A percentile compares a stretch with the other conserved stretches of the same genome.
phyloP scores from a whole-genome alignment of 2,113 vertebrate species.

The Euleptes europaea region DNA sequence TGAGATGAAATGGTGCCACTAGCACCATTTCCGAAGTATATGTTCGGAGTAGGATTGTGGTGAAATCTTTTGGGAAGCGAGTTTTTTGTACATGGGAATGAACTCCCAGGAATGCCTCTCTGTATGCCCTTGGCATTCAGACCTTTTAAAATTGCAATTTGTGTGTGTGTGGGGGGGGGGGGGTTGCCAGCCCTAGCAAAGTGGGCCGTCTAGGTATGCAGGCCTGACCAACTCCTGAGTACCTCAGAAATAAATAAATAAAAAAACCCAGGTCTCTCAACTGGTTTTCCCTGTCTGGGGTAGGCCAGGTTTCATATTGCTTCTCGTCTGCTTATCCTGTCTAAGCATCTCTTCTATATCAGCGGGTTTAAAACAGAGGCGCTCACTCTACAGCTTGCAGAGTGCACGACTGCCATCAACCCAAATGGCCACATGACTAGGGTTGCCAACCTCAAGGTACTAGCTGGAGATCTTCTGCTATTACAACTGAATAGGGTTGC shows the following conservation, averaged over 20 bases:
- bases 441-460: too few species aligned
- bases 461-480: too few species aligned
- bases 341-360: neutral
- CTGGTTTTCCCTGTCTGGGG: neutral
- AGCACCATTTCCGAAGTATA: neutral
- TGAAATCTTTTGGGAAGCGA: neutral
- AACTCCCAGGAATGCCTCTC: too few species aligned
- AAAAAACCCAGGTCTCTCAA: neutral
- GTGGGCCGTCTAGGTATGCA: neutral
- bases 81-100: neutral
- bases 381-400: too few species aligned
- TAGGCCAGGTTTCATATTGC: neutral
- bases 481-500: too few species aligned
- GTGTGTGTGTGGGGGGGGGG: neutral
- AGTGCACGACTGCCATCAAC: too few species aligned
- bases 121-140: neutral
- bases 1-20: too few species aligned
- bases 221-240: neutral
- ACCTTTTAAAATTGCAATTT: neutral
- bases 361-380: too few species aligned
- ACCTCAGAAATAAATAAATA: neutral
- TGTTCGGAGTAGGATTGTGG: neutral
- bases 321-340: neutral
- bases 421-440: too few species aligned
- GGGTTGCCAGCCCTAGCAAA: neutral